phyloP scores from a whole-genome alignment of 2,888 invertebrate species.

The Pristionchus fissidentatus region DNA sequence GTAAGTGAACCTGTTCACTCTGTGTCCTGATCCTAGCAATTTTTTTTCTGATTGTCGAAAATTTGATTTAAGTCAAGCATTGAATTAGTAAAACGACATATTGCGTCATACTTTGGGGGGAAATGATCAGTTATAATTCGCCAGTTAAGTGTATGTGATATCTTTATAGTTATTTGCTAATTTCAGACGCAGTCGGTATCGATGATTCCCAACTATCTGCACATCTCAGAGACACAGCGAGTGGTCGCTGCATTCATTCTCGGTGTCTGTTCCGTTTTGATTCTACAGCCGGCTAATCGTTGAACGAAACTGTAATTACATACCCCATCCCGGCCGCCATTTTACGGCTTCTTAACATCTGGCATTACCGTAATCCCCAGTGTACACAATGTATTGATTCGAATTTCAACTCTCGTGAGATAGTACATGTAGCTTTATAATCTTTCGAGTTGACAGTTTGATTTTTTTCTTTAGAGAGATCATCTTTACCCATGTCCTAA shows the following conservation, averaged over 20 bases:
- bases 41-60: too few species aligned
- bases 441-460: too few species aligned
- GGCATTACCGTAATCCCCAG: neutral
- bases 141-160: neutral
- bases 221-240: conserved; percentile 27
- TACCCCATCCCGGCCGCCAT: neutral
- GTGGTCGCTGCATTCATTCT: conserved; percentile 40
- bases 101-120: neutral
- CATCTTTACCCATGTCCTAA: neutral
- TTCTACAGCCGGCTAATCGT: conserved; percentile 1
- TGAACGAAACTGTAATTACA: neutral
- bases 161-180: too few species aligned
- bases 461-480: too few species aligned
- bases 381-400: conserved; percentile 33
- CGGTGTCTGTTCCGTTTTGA: conserved; percentile 23
- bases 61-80: too few species aligned
- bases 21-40: too few species aligned
- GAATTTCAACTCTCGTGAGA: neutral
- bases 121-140: neutral
- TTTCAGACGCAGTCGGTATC: neutral
- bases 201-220: conserved; percentile 1
- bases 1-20: too few species aligned
- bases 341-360: neutral
- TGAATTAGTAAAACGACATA: too few species aligned
- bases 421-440: neutral